Percentiles rank a stretch among this genome's conserved stretches.
phyloP scores from a whole-genome alignment of 2,888 invertebrate species.

The Anthophora plumipes region DNA sequence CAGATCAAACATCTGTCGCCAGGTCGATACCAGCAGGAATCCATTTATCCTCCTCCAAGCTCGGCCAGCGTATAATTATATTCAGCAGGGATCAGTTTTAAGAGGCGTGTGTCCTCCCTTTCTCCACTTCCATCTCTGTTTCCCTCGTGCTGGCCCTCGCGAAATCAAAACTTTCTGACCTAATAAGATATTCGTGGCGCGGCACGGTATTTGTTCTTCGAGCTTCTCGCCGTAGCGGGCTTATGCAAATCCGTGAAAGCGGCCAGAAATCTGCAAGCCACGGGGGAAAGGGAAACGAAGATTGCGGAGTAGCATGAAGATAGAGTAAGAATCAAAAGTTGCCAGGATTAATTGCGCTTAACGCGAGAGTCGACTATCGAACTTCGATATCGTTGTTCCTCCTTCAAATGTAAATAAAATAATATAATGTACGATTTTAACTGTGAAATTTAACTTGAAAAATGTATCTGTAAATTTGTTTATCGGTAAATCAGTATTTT shows the following conservation, averaged over 20 bases:
- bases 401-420: neutral
- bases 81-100: slow-evolving; percentile 70
- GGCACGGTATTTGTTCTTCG: slow-evolving; percentile 66
- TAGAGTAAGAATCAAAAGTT: neutral
- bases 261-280: slow-evolving; percentile 3
- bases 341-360: slow-evolving; percentile 15
- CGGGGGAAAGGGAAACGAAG: slow-evolving; percentile 6
- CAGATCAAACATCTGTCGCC: slow-evolving; percentile 68
- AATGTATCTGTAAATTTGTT: no score
- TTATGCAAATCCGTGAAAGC: slow-evolving; percentile 65
- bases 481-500: no score
- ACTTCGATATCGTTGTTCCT: neutral
- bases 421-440: no score
- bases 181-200: slow-evolving; percentile 67
- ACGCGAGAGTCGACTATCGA: neutral
- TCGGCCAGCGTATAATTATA: slow-evolving; percentile 67
- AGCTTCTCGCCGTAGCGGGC: slow-evolving; percentile 43
- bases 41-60: slow-evolving; percentile 60
- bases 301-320: neutral
- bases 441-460: no score
- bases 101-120: slow-evolving; percentile 49
- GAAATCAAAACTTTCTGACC: slow-evolving; percentile 73
- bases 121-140: slow-evolving; percentile 6
- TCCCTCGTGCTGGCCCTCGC: slow-evolving; percentile 28
- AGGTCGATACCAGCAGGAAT: slow-evolving; percentile 47